phyloP scores from a whole-genome alignment of 2,113 vertebrate genomes.

The Centrocercus urophasianus region DNA sequence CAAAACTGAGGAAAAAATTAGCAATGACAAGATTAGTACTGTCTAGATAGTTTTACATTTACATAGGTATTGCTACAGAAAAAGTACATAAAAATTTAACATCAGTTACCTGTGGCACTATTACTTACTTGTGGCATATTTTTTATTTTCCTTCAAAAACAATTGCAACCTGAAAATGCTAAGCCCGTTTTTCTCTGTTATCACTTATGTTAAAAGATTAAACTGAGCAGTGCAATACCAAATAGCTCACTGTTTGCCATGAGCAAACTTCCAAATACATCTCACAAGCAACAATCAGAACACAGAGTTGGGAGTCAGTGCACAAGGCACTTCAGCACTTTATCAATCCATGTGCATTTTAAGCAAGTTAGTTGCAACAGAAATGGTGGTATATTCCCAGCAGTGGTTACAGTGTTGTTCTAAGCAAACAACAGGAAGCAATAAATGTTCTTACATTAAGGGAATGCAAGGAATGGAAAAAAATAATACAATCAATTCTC shows the following conservation, averaged over 20 bases:
- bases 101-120: neutral
- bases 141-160: slow-evolving; percentile 12
- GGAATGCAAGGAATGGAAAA: slow-evolving; percentile 14
- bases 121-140: neutral
- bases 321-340: slow-evolving; percentile 43
- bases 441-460: slow-evolving; percentile 43
- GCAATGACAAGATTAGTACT: neutral
- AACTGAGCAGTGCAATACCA: neutral
- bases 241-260: neutral
- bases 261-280: slow-evolving; percentile 14
- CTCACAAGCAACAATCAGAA: slow-evolving; percentile 56
- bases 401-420: slow-evolving; percentile 31
- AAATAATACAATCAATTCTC: neutral
- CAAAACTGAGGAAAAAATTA: neutral
- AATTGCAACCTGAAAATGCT: neutral
- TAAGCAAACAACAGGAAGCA: slow-evolving; percentile 58
- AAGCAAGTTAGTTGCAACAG: slow-evolving; percentile 62
- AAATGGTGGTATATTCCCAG: neutral
- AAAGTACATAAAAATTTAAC: neutral
- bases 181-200: slow-evolving; percentile 36
- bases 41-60: neutral
- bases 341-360: slow-evolving; percentile 66
- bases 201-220: slow-evolving; percentile 41
- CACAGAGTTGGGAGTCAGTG: slow-evolving; percentile 35
- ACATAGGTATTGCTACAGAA: neutral